phyloP scores from a whole-genome alignment of 1,140 invertebrate genomes.

The Antheraea mylitta region DNA sequence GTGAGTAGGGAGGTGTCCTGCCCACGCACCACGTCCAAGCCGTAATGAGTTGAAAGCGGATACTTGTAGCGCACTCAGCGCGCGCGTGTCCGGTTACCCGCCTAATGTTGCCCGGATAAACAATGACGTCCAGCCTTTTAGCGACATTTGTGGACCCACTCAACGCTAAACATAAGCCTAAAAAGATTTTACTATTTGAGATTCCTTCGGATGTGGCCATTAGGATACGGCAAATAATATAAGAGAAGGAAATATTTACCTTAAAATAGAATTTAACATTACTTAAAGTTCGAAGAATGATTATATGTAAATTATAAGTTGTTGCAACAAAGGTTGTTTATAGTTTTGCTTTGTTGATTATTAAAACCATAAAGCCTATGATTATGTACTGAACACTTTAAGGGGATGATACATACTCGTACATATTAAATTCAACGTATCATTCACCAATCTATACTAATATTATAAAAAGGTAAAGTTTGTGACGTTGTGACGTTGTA shows the following conservation, averaged over 20 bases:
- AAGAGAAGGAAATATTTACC: background rate
- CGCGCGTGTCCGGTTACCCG: constrained; percentile 76
- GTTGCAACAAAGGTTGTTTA: too few species aligned
- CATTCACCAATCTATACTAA: too few species aligned
- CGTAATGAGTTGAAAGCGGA: constrained; percentile 78
- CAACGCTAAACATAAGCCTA: constrained; percentile 74
- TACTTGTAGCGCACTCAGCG: constrained; percentile 77
- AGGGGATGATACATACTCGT: too few species aligned
- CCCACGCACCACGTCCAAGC: constrained; percentile 74
- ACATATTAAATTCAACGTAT: too few species aligned
- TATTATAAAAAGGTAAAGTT: too few species aligned
- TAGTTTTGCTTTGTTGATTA: too few species aligned
- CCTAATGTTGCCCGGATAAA: constrained; percentile 77
- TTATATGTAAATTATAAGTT: too few species aligned
- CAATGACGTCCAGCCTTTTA: constrained; percentile 78
- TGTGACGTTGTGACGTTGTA: too few species aligned
- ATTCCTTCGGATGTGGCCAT: constrained; percentile 43
- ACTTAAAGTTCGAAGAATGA: background rate
- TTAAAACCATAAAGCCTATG: too few species aligned
- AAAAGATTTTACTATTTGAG: constrained; percentile 71
- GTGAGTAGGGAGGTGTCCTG: constrained; percentile 39
- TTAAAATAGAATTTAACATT: background rate
- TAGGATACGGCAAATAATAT: constrained; percentile 24
- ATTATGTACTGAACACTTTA: too few species aligned
- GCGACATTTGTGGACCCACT: constrained; percentile 77